These are phyloP conservation scores for Sipunculus nudus DNA, from an alignment of 2,888 invertebrate species.

Conservation along the genomic window DNA sequence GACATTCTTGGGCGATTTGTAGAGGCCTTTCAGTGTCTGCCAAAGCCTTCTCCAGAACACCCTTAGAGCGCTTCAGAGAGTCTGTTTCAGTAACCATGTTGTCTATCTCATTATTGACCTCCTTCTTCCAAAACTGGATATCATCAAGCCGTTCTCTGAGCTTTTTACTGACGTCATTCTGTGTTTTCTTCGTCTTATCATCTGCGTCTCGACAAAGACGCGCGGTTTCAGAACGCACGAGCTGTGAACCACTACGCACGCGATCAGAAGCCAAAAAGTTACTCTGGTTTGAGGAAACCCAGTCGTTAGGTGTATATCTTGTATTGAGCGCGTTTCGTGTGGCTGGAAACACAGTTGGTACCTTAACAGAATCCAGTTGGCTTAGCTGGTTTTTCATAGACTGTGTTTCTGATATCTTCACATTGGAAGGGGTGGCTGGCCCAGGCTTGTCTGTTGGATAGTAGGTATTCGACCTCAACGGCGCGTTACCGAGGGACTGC, in stretches of 20 bases:
- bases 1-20: constrained; percentile 91
- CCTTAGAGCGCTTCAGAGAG: constrained; percentile 77
- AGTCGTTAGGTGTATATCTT: constrained; percentile 87
- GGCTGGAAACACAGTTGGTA: constrained; percentile 66
- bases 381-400: constrained; percentile 58
- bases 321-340: constrained; percentile 76
- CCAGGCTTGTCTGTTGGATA: constrained; percentile 63
- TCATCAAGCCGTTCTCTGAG: constrained; percentile 89
- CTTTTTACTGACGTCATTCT: constrained; percentile 83
- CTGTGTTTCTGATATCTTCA: constrained; percentile 61
- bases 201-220: constrained; percentile 67
- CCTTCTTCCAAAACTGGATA: constrained; percentile 88
- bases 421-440: constrained; percentile 53
- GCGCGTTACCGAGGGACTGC: constrained; percentile 64
- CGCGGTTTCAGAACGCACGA: constrained; percentile 63
- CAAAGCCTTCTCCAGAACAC: constrained; percentile 77
- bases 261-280: constrained; percentile 87
- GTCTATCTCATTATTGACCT: constrained; percentile 85
- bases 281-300: constrained; percentile 82
- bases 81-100: constrained; percentile 81
- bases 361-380: constrained; percentile 63
- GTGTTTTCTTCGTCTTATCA: constrained; percentile 65
- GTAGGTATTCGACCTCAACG: constrained; percentile 65
- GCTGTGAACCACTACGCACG: constrained; percentile 76
- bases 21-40: constrained; percentile 88